Evolutionary conservation across 1,140 invertebrate genomes (phyloP).

Genomic region (Cylas formicarius): DNA sequence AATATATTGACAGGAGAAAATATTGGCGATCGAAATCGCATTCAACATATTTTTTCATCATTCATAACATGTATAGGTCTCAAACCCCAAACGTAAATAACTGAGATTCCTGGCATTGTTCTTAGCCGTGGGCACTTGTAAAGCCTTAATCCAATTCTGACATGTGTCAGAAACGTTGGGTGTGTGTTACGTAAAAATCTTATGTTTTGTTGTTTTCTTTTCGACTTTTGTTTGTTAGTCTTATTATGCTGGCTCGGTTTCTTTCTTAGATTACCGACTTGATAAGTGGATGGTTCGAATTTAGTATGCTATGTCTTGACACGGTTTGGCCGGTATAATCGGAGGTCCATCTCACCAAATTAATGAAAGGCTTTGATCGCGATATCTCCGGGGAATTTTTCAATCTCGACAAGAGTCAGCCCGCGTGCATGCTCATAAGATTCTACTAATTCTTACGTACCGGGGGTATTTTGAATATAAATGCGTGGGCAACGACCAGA

Average conservation of each 20-base stretch:
- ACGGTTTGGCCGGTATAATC: slow-evolving; percentile 30
- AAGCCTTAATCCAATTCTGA: slow-evolving; percentile 20
- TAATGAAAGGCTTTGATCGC: slow-evolving; percentile 33
- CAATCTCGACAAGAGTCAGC: slow-evolving; percentile 14
- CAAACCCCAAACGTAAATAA: too few relatives aligned
- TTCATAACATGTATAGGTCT: too few relatives aligned
- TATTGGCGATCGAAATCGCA: too few relatives aligned
- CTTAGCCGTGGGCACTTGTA: not conserved
- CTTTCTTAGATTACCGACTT: slow-evolving; percentile 28
- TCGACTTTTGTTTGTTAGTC: slow-evolving; percentile 8
- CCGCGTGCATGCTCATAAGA: slow-evolving; percentile 6
- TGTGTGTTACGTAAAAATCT: slow-evolving; percentile 27
- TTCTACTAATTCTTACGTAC: slow-evolving; percentile 10
- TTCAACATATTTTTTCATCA: too few relatives aligned
- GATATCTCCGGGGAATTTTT: slow-evolving; percentile 26
- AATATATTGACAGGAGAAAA: too few relatives aligned
- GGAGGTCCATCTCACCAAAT: slow-evolving; percentile 34
- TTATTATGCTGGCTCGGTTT: slow-evolving; percentile 15
- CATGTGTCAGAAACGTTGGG: slow-evolving; percentile 23
- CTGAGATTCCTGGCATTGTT: not conserved
- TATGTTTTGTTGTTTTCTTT: slow-evolving; percentile 13
- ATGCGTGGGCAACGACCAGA: too few relatives aligned
- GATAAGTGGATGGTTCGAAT: slow-evolving; percentile 30
- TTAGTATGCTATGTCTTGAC: slow-evolving; percentile 34
- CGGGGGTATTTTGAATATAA: too few relatives aligned